Evolutionary conservation across 2,888 invertebrate species (phyloP).

Genomic region (Aphelenchoides bicaudatus): DNA sequence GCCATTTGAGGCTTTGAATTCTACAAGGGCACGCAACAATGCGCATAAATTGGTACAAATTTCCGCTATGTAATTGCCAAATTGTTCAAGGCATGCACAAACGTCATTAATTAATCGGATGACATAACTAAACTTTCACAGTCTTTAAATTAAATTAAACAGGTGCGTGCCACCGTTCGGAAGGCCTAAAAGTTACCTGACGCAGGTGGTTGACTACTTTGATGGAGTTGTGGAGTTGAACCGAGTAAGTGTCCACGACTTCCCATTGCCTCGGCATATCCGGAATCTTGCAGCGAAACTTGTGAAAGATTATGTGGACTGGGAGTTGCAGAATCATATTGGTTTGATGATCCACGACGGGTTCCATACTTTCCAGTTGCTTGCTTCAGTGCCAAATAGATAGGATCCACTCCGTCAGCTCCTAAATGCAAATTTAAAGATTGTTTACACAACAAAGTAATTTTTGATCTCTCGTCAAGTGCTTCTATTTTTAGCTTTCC

Average conservation of each 20-base stretch:
- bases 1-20: too few species aligned
- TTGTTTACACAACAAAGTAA: too few species aligned
- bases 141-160: too few species aligned
- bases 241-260: slow-evolving; percentile 42
- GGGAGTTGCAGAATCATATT: slow-evolving; percentile 54
- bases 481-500: too few species aligned
- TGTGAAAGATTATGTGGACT: slow-evolving; percentile 57
- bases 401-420: slow-evolving; percentile 46
- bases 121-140: too few species aligned
- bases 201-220: slow-evolving; percentile 10
- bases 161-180: too few species aligned
- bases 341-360: slow-evolving; percentile 46
- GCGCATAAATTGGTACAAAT: too few species aligned
- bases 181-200: too few species aligned
- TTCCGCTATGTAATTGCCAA: too few species aligned
- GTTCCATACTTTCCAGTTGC: slow-evolving; percentile 52
- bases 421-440: slow-evolving; percentile 28
- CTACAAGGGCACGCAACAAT: too few species aligned
- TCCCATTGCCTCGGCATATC: slow-evolving; percentile 48
- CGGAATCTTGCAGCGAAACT: slow-evolving; percentile 58
- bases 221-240: slow-evolving; percentile 55
- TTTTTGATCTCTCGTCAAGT: too few species aligned
- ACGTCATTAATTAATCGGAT: slow-evolving; percentile 1
- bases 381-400: slow-evolving; percentile 58
- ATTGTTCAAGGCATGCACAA: too few species aligned